Evolutionary conservation across 1,140 invertebrate species (phyloP), one percentile per base, ranked within the genome.

Genomic region (Drosophila kikkawai): DNA sequence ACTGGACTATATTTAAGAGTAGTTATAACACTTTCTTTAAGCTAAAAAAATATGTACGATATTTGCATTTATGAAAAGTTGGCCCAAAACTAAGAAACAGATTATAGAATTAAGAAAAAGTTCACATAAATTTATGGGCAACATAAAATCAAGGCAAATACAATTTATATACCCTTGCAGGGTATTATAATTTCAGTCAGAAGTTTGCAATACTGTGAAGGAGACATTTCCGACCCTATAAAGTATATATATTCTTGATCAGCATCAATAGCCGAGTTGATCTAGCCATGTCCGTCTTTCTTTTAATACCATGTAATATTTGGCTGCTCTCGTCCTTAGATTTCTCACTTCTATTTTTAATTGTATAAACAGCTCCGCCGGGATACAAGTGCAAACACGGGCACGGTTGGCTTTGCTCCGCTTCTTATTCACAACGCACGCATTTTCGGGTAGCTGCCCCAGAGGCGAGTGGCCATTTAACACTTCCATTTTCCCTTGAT

Each of bases 401-500:
- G 34, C 39, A 36, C 15, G 39, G 32, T 34, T n/a, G 15, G 51
- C 15, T 50, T 11, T 58, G 51, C 65, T 73, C 44, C 15, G 37
- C 32, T 71, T 73, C 53, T 67, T 53, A 73, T 59, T 71, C 68
- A 50, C 66, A 17, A 22, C 17, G 9, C 64, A 48, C 42, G 32
- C 44, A 57, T 65, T 66, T 29, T 63, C 17, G 13, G 59, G 34
- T 50, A 37, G 48, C 32, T 44, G 56, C 41, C 22, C n/a, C 22
- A 45, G 42, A 64, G 59, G 58, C 60, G 60, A 75, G 44, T 66
- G 74, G 51, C 73, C 53, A 76, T 51, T 76, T 76, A 76, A 67
- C 74, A 76, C 74, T 63, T 76, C 61, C 47, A 75, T 65, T 66
- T 34, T 53, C 32, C 58, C 51, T 75, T 63, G 68, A 75, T 75